phyloP scores from a whole-genome alignment of 1,140 invertebrate species.

The Zaprionus capensis region DNA sequence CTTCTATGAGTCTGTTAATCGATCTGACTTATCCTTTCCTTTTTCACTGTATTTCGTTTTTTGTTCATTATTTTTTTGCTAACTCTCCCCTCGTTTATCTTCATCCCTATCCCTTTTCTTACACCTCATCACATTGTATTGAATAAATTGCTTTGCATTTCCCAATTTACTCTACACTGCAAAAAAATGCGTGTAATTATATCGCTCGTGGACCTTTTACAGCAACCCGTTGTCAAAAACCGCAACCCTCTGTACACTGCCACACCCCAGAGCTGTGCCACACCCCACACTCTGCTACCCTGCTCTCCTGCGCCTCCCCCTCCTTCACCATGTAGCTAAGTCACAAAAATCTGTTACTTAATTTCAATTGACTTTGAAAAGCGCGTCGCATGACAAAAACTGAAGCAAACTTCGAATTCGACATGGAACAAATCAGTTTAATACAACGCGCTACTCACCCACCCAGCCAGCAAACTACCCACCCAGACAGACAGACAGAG shows the following conservation, averaged over 20 bases:
- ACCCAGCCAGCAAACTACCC: conserved; percentile 7
- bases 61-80: background rate
- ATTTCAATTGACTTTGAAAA: conserved; percentile 81
- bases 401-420: conserved; percentile 58
- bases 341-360: conserved; percentile 79
- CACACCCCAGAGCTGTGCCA: background rate
- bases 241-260: conserved; percentile 13
- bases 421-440: conserved; percentile 79
- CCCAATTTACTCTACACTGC: background rate
- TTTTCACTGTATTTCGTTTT: background rate
- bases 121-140: background rate
- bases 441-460: conserved; percentile 42
- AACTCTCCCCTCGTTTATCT: background rate
- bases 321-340: conserved; percentile 16
- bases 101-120: background rate
- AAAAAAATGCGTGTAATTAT: conserved; percentile 23
- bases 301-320: background rate
- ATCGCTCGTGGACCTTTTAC: background rate
- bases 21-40: background rate
- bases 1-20: too few species aligned
- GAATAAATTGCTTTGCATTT: conserved; percentile 9
- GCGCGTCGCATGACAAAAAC: conserved; percentile 52
- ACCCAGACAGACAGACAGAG: conserved; percentile 1
- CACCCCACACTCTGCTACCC: background rate
- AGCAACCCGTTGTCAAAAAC: conserved; percentile 3